Evolutionary conservation across 1,140 invertebrate genomes (phyloP), one percentile per base, ranked within the genome.

Genomic region (Apis florea): DNA sequence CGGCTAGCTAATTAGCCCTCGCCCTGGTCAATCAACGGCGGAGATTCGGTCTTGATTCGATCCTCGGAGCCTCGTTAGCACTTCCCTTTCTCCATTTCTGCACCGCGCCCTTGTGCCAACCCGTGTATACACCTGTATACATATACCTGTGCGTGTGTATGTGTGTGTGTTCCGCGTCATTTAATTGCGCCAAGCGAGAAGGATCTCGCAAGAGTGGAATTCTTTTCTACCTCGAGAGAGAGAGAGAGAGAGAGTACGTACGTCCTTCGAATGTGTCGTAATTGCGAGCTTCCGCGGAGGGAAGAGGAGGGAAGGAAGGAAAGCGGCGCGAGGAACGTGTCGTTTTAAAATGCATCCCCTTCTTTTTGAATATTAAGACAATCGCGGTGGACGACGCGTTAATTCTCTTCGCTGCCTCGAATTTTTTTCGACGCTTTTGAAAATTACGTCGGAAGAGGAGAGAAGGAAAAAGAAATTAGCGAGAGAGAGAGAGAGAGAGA

Each of bases 21-120:
- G 69, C 86, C 83, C 86, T 83, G 87, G 87, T 88, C 87, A 88
- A 88, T 88, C 87, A 88, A 80, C 80, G 87, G 79, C 85, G 85
- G 85, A 88, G 86, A 88, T 88, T 88, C 83, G 86, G 86, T 88
- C 86, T 87, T 88, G 86, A 88, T 88, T 88, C 86, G 86, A 88
- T 88, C 86, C 86, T 86, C 82, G 74, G 85, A 88, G 85, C 79
- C 87, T 88, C 87, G 87, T 88, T 88, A 88, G 83, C 83, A 78
- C 83, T 59, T 51, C 54, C 17, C 51, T 72, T 40, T 21, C 66
- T 49, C 71, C 26, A 15, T 69, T n/a, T 31, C n/a, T 12, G 13
- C 13, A 12, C 10, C 9, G 31, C n/a, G 58, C 58, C 51, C 56
- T 68, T 78, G 63, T 51, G 51, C 61, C 61, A 63, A 63, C 8